Conservation (phyloP, 1,140 invertebrate genomes). For the Drepana arcuata region DNA sequence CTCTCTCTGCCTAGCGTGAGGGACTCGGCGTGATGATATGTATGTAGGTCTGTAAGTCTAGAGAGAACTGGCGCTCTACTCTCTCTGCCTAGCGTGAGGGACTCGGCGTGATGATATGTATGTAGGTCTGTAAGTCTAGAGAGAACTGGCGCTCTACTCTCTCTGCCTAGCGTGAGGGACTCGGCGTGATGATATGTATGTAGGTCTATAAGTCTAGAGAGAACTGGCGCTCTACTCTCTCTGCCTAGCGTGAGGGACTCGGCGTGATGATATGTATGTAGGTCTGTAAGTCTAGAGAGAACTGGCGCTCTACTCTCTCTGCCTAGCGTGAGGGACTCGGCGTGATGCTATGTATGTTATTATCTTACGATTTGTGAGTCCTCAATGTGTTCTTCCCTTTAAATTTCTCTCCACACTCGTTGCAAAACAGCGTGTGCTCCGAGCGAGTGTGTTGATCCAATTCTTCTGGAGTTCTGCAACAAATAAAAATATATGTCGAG, state of each 20-base stretch:
- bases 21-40: too few relatives aligned
- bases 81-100: too few relatives aligned
- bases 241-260: too few relatives aligned
- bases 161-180: not conserved
- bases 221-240: too few relatives aligned
- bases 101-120: too few relatives aligned
- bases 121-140: not conserved
- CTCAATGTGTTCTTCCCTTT: slow-evolving; percentile 25
- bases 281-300: not conserved
- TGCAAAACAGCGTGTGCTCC: slow-evolving; percentile 21
- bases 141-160: not conserved
- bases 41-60: too few relatives aligned
- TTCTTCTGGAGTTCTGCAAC: slow-evolving; percentile 17
- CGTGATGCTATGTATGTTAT: not conserved
- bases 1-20: not conserved
- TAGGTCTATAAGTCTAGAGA: too few relatives aligned
- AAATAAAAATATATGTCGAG: not conserved
- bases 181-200: too few relatives aligned
- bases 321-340: not conserved
- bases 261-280: too few relatives aligned
- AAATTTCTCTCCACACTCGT: slow-evolving; percentile 30
- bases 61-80: too few relatives aligned
- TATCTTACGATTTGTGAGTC: slow-evolving; percentile 22
- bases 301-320: not conserved
- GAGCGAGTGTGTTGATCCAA: slow-evolving; percentile 12